These are phyloP conservation scores for Phyllostomus discolor DNA, from an alignment of 2,113 vertebrate species.

Conservation along the genomic window DNA sequence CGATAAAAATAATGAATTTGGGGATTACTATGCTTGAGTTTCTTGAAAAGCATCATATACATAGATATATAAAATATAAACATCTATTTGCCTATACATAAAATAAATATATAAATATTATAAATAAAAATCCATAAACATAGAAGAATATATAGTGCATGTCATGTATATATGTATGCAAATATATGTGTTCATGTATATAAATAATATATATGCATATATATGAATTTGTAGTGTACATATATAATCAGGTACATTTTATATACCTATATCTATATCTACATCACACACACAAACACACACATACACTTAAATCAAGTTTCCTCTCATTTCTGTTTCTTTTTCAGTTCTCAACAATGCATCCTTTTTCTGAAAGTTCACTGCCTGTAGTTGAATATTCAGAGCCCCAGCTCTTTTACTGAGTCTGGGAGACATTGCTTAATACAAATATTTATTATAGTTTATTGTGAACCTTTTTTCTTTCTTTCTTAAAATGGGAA, in stretches of 20 bases:
- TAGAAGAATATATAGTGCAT: not conserved
- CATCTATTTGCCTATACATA: too few relatives aligned
- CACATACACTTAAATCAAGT: not conserved
- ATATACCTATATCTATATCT: not conserved
- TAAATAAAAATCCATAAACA: not conserved
- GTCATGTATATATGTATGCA: not conserved
- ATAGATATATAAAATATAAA: too few relatives aligned
- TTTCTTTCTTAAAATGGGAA: conserved; percentile 9
- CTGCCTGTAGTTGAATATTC: not conserved
- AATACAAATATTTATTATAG: conserved; percentile 1
- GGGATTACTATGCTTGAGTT: not conserved
- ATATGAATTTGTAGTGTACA: not conserved
- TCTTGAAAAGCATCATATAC: conserved; percentile 2
- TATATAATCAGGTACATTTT: not conserved
- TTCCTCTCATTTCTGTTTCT: conserved; percentile 4
- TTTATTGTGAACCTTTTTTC: not conserved
- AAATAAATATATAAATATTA: too few relatives aligned
- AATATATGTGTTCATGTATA: not conserved
- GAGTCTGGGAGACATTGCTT: not conserved
- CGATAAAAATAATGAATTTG: not conserved
- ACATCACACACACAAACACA: not conserved
- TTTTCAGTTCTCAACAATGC: conserved; percentile 12
- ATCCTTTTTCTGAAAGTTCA: conserved; percentile 32
- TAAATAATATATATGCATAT: not conserved
- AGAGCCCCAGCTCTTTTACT: not conserved